A percentile compares a stretch with the other conserved stretches of the same genome.
Conservation (phyloP, 2,113 vertebrate species). For the Columba janthina region DNA sequence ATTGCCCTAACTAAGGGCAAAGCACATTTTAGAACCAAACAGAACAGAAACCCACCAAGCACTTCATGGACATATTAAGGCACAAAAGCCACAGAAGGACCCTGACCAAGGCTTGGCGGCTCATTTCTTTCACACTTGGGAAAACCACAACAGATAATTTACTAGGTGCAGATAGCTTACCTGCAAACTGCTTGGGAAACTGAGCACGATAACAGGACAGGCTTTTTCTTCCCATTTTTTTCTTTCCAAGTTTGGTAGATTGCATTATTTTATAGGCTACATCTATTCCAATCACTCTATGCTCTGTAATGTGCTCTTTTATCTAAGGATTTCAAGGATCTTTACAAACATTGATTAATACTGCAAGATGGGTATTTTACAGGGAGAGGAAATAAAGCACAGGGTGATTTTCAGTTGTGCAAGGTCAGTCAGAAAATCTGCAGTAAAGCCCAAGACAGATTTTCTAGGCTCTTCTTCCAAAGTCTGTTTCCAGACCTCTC, state of each 20-base stretch:
- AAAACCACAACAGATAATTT: neutral
- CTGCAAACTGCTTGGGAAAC: neutral
- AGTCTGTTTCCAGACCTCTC: conserved; percentile 28
- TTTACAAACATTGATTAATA: conserved; percentile 54
- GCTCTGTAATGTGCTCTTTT: neutral
- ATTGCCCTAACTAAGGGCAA: neutral
- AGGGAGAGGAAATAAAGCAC: conserved; percentile 32
- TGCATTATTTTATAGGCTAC: conserved; percentile 1
- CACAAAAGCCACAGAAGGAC: neutral
- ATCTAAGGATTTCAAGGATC: conserved; percentile 18
- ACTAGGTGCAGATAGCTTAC: neutral
- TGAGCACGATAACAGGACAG: neutral
- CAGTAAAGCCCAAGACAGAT: conserved; percentile 39
- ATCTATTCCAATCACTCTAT: neutral
- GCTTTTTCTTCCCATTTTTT: neutral
- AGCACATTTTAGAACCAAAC: neutral
- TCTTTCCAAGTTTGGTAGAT: neutral
- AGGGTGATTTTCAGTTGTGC: conserved; percentile 17
- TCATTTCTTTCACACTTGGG: neutral
- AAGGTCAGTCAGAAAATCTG: conserved; percentile 52
- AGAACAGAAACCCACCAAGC: neutral
- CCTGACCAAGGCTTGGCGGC: neutral
- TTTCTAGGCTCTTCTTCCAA: conserved; percentile 10
- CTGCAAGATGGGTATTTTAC: neutral
- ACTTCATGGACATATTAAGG: neutral